Evolutionary conservation across 2,888 invertebrate genomes (phyloP), one percentile per base, ranked within the genome.

Genomic region (Pocota personata): DNA sequence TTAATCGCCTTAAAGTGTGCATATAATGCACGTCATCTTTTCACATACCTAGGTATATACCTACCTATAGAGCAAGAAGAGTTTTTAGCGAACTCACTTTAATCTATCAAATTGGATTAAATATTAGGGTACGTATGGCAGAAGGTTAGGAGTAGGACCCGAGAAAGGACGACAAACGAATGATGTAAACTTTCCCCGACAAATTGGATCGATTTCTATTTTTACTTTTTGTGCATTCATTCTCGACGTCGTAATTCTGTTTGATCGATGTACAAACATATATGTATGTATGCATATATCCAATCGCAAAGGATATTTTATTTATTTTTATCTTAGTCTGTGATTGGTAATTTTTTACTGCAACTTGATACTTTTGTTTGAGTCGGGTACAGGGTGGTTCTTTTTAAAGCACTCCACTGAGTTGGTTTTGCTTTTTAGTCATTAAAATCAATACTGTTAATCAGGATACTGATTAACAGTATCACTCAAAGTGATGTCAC

Each of bases 41-140:
- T n/a, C 73, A 46, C 10, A 27, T n/a, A 16, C 19, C 35, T 52
- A 52, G 8, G n/a, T 3, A 8, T 12, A 58, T 32, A 30, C n/a
- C n/a, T n/a, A n/a, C n/a, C n/a, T 16, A 35, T 16, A 46, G 30
- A 57, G 62, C 14, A 40, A 24, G n/a, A 50, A 60, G 8, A 14
- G 10, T 72, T 78, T n/a, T 72, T 48, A 67, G 48, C 19, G 35
- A 75, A 75, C 30, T 79, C 73, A 48, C 24, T 84, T 75, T 75
- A 79, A 83, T 84, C 80, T 52, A 71, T 58, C 35, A 43, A 75
- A 84, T 79, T 58, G 75, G 80, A 80, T 80, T 80, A 75, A 80
- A 64, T 69, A 58, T 80, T 58, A 64, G 67, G 69, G 62, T 32
- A 71, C 12, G 32, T 50, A 37, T 27, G 24, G 19, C 30, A 35